A percentile compares a stretch with the other conserved stretches of the same genome.
Conservation (phyloP, 2,113 vertebrate genomes). For the Pluvianellus socialis region DNA sequence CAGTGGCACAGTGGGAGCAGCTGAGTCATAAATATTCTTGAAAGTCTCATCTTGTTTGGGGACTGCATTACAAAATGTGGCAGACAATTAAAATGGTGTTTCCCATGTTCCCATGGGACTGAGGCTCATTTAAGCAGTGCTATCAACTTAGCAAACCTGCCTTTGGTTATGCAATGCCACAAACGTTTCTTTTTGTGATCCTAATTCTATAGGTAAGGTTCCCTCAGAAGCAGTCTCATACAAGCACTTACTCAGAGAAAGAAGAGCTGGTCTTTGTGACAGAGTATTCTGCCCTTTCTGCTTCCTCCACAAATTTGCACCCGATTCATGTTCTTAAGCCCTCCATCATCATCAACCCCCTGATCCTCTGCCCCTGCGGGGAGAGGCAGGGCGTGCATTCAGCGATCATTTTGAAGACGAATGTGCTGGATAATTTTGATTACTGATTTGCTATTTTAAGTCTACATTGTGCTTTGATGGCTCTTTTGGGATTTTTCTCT, state of each 20-base stretch:
- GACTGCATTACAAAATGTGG: not conserved
- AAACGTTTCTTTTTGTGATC: not conserved
- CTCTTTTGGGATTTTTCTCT: slow-evolving; percentile 61
- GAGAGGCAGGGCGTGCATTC: slow-evolving; percentile 5
- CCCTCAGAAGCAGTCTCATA: not conserved
- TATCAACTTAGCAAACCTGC: not conserved
- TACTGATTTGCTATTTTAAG: slow-evolving; percentile 77
- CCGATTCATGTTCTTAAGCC: not conserved
- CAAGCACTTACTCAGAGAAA: not conserved
- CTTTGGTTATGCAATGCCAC: not conserved
- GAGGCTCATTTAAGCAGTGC: not conserved
- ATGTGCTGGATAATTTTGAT: slow-evolving; percentile 64
- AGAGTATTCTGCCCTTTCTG: not conserved
- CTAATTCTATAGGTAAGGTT: not conserved
- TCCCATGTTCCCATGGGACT: not conserved
- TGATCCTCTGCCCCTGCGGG: not conserved
- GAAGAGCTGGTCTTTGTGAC: not conserved
- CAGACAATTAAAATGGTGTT: not conserved
- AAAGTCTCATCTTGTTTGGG: not conserved
- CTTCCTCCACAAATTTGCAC: slow-evolving; percentile 21
- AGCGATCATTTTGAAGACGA: slow-evolving; percentile 57
- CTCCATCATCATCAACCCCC: not conserved
- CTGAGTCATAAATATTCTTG: not conserved
- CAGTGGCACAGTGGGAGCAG: not conserved
- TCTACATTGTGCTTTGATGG: slow-evolving; percentile 66